These are phyloP conservation scores for Columbina picui DNA, from an alignment of 2,113 vertebrate species.

Conservation along the genomic window DNA sequence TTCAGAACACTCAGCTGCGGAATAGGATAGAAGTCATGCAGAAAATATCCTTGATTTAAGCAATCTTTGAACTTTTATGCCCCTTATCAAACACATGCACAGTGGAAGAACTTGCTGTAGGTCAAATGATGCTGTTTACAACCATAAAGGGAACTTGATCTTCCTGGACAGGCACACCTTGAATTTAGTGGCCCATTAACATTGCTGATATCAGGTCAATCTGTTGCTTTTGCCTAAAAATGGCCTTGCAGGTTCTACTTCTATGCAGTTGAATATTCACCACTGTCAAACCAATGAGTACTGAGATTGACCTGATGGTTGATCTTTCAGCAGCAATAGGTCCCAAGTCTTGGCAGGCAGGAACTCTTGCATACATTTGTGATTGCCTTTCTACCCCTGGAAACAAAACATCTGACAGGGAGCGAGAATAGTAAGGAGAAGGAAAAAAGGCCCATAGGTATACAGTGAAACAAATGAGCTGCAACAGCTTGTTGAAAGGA, in stretches of 20 bases:
- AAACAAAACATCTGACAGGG: neutral
- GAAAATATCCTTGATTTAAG: neutral
- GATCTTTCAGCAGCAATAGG: neutral
- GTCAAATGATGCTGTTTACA: neutral
- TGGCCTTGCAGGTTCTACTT: neutral
- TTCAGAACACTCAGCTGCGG: neutral
- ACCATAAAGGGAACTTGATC: neutral
- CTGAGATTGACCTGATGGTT: neutral
- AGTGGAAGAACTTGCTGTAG: neutral
- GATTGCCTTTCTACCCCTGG: neutral
- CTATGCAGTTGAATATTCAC: neutral
- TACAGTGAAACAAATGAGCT: neutral
- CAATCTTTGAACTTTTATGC: neutral
- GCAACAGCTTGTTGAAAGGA: neutral
- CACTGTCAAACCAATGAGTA: neutral
- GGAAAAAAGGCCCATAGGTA: neutral
- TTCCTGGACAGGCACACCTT: neutral
- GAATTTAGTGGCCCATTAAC: neutral
- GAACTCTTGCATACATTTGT: neutral
- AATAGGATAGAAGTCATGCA: neutral
- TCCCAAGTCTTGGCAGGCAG: neutral
- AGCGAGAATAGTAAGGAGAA: neutral
- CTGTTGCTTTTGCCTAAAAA: neutral
- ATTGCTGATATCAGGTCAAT: neutral
- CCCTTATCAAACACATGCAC: neutral